phyloP scores from a whole-genome alignment of 2,888 invertebrate species.

The Amphipyra berbera region DNA sequence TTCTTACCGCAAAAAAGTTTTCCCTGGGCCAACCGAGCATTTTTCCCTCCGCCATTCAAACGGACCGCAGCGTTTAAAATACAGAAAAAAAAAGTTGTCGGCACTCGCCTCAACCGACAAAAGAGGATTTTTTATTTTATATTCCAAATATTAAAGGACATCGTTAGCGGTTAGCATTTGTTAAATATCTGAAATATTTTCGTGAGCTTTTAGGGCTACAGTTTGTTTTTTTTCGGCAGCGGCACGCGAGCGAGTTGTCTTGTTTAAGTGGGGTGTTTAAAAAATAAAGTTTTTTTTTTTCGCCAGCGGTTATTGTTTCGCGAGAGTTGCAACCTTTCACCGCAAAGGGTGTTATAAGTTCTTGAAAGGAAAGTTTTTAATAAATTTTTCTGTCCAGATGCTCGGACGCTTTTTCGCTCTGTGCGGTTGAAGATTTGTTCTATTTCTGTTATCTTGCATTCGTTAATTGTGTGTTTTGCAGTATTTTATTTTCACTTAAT shows the following conservation, averaged over 20 bases:
- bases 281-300: slow-evolving; percentile 70
- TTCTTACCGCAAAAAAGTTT: slow-evolving; percentile 89
- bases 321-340: slow-evolving; percentile 63
- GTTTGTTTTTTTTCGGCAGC: slow-evolving; percentile 69
- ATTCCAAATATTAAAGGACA: slow-evolving; percentile 87
- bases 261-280: slow-evolving; percentile 71
- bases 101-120: slow-evolving; percentile 79
- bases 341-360: slow-evolving; percentile 73
- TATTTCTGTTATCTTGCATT: slow-evolving; percentile 37
- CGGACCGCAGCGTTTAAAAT: slow-evolving; percentile 83
- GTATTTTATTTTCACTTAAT: slow-evolving; percentile 1
- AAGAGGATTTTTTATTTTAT: slow-evolving; percentile 85
- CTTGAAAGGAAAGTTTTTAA: slow-evolving; percentile 72
- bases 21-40: slow-evolving; percentile 80
- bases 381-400: slow-evolving; percentile 60
- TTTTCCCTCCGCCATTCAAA: slow-evolving; percentile 85
- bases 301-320: slow-evolving; percentile 63
- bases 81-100: slow-evolving; percentile 81
- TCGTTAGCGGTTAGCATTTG: slow-evolving; percentile 88
- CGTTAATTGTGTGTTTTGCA: slow-evolving; percentile 29
- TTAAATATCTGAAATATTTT: slow-evolving; percentile 88
- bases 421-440: slow-evolving; percentile 47
- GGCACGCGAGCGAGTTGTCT: slow-evolving; percentile 73
- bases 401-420: slow-evolving; percentile 38
- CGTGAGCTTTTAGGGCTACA: slow-evolving; percentile 65